Evolutionary conservation across 2,113 vertebrate genomes (phyloP).

Genomic region (Takifugu bimaculatus): DNA sequence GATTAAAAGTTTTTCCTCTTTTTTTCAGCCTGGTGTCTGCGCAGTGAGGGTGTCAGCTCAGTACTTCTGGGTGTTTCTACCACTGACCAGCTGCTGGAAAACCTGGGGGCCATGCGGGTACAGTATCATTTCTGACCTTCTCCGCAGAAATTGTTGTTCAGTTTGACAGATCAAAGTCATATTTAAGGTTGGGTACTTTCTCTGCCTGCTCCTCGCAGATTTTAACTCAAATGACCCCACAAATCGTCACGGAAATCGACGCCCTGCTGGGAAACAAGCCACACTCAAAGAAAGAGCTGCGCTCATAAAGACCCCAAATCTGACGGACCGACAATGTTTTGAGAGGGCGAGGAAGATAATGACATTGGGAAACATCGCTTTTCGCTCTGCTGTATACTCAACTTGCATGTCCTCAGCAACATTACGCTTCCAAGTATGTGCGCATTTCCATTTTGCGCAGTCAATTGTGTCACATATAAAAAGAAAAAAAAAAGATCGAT

Average conservation of each 20-base stretch:
- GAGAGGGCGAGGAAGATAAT: constrained; percentile 44
- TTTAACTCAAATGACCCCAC: constrained; percentile 83
- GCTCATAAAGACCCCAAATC: constrained; percentile 65
- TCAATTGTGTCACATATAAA: constrained; percentile 60
- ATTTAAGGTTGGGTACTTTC: neutral
- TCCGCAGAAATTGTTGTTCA: neutral
- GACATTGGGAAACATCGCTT: constrained; percentile 55
- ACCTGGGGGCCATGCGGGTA: constrained; percentile 87
- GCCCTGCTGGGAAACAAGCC: constrained; percentile 85
- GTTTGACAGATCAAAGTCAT: neutral
- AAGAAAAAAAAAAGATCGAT: constrained; percentile 43
- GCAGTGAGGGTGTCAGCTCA: constrained; percentile 87
- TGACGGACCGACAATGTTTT: constrained; percentile 41
- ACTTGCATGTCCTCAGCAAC: constrained; percentile 73
- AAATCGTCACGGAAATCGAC: constrained; percentile 82
- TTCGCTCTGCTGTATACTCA: constrained; percentile 70
- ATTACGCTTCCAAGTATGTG: constrained; percentile 73
- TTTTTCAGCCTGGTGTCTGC: constrained; percentile 88
- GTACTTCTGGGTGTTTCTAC: constrained; percentile 87
- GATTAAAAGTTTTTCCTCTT: neutral
- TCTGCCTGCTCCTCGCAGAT: constrained; percentile 65
- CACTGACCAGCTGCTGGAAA: constrained; percentile 84
- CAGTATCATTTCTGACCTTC: neutral
- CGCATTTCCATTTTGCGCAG: constrained; percentile 65
- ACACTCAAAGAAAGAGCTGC: constrained; percentile 80